phyloP scores from a whole-genome alignment of 2,797 vertebrate genomes.

The Sciaenops ocellatus region DNA sequence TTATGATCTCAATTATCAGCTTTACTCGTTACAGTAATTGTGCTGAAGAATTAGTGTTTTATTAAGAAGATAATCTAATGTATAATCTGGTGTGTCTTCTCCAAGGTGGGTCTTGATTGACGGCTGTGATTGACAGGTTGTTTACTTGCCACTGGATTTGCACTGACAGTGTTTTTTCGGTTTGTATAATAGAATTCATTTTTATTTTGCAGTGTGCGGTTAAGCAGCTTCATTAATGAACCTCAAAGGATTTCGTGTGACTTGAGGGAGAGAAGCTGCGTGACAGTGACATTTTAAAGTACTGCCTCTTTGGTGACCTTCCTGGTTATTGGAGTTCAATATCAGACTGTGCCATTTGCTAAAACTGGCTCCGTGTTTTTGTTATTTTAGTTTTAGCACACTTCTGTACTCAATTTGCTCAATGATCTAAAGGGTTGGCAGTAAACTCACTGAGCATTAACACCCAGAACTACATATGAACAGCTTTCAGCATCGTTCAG shows the following conservation, averaged over 20 bases:
- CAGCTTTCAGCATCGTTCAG: neutral
- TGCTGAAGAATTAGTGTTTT: neutral
- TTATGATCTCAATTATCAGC: neutral
- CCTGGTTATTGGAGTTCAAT: neutral
- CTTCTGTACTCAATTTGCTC: neutral
- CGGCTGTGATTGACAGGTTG: neutral
- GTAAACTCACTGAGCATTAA: neutral
- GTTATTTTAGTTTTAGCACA: neutral
- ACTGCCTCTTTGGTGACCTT: neutral
- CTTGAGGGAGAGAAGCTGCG: neutral
- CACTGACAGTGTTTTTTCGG: neutral
- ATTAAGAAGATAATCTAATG: neutral
- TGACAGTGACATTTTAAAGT: neutral
- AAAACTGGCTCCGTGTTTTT: neutral
- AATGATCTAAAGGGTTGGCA: neutral
- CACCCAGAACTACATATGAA: neutral
- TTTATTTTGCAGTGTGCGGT: constrained; percentile 3
- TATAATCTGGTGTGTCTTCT: neutral
- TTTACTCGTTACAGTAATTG: neutral
- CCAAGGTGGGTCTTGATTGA: neutral
- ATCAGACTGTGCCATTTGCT: neutral
- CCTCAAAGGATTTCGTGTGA: neutral
- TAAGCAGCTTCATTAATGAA: neutral
- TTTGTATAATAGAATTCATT: neutral
- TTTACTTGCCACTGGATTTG: neutral